Evolutionary conservation across 2,888 invertebrate genomes (phyloP).

Genomic region (Lucinisca nassula): DNA sequence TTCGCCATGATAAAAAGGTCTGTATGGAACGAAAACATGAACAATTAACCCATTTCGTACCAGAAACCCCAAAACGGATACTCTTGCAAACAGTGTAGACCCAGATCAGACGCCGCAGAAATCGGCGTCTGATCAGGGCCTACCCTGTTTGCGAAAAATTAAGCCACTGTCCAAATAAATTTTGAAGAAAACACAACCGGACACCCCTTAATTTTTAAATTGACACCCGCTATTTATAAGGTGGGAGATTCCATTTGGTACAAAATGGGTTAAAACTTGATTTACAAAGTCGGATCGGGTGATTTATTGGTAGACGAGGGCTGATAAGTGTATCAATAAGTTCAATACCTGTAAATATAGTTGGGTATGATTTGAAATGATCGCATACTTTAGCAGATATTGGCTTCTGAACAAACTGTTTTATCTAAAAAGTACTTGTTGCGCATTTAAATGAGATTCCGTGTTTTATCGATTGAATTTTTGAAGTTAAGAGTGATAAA

Average conservation of each 20-base stretch:
- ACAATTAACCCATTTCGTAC: neutral
- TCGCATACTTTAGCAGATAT: neutral
- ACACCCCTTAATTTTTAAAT: too few relatives aligned
- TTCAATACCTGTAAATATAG: conserved; percentile 1
- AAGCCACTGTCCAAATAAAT: too few relatives aligned
- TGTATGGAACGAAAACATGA: neutral
- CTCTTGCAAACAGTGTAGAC: neutral
- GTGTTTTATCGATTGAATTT: neutral
- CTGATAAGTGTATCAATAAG: neutral
- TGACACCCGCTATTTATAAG: too few relatives aligned
- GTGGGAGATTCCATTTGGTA: too few relatives aligned
- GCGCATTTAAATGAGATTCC: neutral
- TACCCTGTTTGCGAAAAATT: neutral
- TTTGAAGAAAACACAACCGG: too few relatives aligned
- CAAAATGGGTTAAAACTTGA: too few relatives aligned
- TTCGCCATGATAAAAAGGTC: neutral
- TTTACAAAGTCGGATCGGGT: too few relatives aligned
- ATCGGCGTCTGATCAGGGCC: neutral
- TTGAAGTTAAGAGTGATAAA: neutral
- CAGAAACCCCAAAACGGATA: too few relatives aligned
- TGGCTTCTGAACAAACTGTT: neutral
- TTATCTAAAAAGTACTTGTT: neutral
- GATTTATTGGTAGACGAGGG: too few relatives aligned
- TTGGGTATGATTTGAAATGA: neutral
- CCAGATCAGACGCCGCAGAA: neutral